Evolutionary conservation across 1,140 invertebrate genomes (phyloP).

Genomic region (Penaeus vannamei): DNA sequence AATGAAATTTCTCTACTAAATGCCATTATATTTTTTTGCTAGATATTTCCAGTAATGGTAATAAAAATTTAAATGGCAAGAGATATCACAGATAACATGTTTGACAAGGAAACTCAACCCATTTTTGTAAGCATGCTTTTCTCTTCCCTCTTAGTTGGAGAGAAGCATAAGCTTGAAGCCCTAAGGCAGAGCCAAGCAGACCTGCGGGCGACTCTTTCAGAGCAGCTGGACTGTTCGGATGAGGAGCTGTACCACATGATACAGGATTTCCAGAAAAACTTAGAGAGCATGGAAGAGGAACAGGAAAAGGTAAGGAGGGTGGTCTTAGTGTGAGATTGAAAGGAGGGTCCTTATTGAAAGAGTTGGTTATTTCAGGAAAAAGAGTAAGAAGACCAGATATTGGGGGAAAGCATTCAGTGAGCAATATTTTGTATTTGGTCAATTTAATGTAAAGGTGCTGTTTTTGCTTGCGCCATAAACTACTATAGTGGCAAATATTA

Average conservation of each 20-base stretch:
- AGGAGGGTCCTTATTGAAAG: no score
- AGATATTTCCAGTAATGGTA: background rate
- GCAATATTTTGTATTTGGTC: no score
- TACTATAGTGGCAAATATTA: no score
- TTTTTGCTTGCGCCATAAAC: no score
- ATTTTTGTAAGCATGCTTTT: background rate
- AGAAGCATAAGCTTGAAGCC: conserved; percentile 39
- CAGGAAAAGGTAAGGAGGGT: conserved; percentile 8
- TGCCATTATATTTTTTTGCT: background rate
- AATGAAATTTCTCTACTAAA: background rate
- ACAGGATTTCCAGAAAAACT: conserved; percentile 45
- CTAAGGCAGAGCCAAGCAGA: conserved; percentile 45
- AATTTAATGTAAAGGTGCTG: no score
- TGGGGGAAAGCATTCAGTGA: no score
- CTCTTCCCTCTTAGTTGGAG: conserved; percentile 11
- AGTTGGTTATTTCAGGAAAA: no score
- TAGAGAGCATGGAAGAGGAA: conserved; percentile 17
- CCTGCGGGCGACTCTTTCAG: conserved; percentile 27
- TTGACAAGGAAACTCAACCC: no score
- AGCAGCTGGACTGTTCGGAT: conserved; percentile 49
- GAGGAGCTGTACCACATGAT: conserved; percentile 43
- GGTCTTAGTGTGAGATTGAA: no score
- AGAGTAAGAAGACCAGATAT: no score
- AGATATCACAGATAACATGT: no score
- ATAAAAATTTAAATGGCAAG: no score